Evolutionary conservation across 2,113 vertebrate genomes (phyloP), one percentile per base, ranked within the genome.

Genomic region (Clarias batrachus): DNA sequence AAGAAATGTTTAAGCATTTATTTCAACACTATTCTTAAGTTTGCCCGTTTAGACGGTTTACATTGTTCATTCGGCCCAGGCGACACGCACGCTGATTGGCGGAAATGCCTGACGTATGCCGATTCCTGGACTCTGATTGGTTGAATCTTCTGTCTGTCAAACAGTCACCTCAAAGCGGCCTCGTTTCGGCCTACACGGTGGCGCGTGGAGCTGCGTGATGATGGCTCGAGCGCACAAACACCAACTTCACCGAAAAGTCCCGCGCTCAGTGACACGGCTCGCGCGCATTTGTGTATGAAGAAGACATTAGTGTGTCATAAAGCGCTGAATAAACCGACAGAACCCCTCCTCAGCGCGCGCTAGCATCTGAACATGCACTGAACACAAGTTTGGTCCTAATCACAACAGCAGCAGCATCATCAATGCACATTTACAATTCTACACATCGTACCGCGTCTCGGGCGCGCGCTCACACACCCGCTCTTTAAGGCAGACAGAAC

Each of bases 121-220:
- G 11, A 71, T 62, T 85, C 19, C 27, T 70, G 78, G 3, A 0
- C 16, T 77, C 59, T 79, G 62, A 90, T 91, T 84, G 89, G 91
- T 0, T 27, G 52, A 23, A 11, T 9, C 27, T 2, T 0, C 14
- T 83, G 91, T 86, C 91, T 37, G 27, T 92, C 87, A 90, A 68
- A 27, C 4, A 1, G 12, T 37, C 57, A 90, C 54, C 71, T 74
- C 70, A 60, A 78, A 62, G 88, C 88, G 91, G 89, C 91, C 90
- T 91, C 89, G 70, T 77, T 77, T 89, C 85, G 91, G 91, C 91
- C 91, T 92, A 83, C 85, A 89, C 87, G 54, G 81, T 33, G 63
- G 74, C 48, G 85, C 83, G 77, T 54, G 87, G 65, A 16, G 66
- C 66, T 88, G 81, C 85, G 79, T 86, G 77, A 82, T 78, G n/a